phyloP scores from a whole-genome alignment of 2,113 vertebrate genomes.

The Callopanchax toddi region DNA sequence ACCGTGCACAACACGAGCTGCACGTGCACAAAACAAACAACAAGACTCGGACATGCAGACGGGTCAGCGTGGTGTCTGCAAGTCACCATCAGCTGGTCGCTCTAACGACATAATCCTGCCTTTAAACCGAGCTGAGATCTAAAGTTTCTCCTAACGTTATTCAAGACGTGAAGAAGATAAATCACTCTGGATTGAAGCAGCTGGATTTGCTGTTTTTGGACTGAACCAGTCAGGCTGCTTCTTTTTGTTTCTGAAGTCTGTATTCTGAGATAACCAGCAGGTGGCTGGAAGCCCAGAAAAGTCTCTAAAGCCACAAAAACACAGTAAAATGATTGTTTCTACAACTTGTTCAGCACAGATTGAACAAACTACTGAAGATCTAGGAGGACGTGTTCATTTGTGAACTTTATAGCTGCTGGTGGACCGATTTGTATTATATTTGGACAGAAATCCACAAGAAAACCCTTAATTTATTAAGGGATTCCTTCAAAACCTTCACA shows the following conservation, averaged over 20 bases:
- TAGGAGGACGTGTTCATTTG: not conserved
- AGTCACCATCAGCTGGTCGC: no score
- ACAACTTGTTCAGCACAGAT: not conserved
- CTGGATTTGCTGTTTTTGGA: no score
- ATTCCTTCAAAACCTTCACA: no score
- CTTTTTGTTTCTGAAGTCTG: not conserved
- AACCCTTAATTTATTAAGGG: no score
- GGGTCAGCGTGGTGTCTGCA: constrained; percentile 18
- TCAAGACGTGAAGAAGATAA: no score
- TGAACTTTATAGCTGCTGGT: not conserved
- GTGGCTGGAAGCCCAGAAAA: not conserved
- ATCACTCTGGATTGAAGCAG: not conserved
- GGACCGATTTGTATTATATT: not conserved
- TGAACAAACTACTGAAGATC: not conserved
- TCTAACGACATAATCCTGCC: not conserved
- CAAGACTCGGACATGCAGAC: constrained; percentile 3
- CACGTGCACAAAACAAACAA: not conserved
- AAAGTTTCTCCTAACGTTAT: no score
- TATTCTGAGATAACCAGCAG: not conserved
- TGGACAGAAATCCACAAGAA: not conserved
- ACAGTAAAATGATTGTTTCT: no score
- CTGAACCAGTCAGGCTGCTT: no score
- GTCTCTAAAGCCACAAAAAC: not conserved
- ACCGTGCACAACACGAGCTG: not conserved
- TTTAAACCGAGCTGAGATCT: not conserved